These are phyloP conservation scores for Sebastes nivosus DNA, from an alignment of 2,797 vertebrate genomes.

Conservation along the genomic window DNA sequence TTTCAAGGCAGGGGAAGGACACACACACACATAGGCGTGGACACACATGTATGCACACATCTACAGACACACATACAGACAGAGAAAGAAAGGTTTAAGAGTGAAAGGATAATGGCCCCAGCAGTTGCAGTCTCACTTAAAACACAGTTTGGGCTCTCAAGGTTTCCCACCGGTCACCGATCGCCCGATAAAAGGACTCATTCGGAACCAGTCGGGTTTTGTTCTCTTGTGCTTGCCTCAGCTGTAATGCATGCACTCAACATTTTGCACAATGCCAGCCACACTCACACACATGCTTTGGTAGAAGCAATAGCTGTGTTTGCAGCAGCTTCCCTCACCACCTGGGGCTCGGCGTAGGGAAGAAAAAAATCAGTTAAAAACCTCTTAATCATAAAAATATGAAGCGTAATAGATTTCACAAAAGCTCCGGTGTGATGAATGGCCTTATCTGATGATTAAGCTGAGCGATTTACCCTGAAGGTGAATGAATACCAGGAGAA, in stretches of 20 bases:
- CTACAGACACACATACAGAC: slow-evolving; percentile 73
- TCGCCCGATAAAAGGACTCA: slow-evolving; percentile 77
- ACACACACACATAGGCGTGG: slow-evolving; percentile 63
- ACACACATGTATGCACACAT: slow-evolving; percentile 72
- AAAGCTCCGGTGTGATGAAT: slow-evolving; percentile 63
- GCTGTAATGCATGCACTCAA: slow-evolving; percentile 73
- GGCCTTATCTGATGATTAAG: slow-evolving; percentile 69
- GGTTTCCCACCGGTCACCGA: slow-evolving; percentile 77
- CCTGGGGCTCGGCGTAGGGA: slow-evolving; percentile 54
- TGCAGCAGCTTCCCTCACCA: slow-evolving; percentile 51
- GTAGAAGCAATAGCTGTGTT: slow-evolving; percentile 40
- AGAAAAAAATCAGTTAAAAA: slow-evolving; percentile 51
- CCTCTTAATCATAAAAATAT: slow-evolving; percentile 72
- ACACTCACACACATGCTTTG: slow-evolving; percentile 35
- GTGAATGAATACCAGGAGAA: slow-evolving; percentile 51
- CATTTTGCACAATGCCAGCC: slow-evolving; percentile 52
- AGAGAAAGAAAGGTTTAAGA: slow-evolving; percentile 80
- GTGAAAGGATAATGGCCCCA: slow-evolving; percentile 85
- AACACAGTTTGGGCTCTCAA: slow-evolving; percentile 82
- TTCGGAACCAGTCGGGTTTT: slow-evolving; percentile 76
- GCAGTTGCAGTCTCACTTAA: slow-evolving; percentile 85
- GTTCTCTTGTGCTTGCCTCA: slow-evolving; percentile 60
- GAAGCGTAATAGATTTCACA: slow-evolving; percentile 64
- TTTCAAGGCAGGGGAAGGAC: slow-evolving; percentile 82
- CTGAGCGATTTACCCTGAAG: slow-evolving; percentile 60